Percentiles rank a stretch among this genome's conserved stretches.
These are phyloP conservation scores for Porites rus DNA, from an alignment of 92 coral and sea anemone genomes.

Conservation along the genomic window DNA sequence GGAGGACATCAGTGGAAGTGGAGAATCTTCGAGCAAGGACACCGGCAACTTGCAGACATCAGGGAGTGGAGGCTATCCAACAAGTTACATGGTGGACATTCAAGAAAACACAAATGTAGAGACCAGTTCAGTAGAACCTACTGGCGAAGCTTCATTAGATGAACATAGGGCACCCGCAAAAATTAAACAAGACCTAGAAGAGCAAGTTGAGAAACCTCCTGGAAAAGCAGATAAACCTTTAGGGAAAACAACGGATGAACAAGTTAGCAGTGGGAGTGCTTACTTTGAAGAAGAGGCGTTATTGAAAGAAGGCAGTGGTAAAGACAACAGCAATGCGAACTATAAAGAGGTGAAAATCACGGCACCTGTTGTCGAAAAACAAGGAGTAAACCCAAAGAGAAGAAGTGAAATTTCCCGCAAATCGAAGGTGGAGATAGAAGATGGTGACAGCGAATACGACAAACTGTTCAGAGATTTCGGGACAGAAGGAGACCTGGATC, in stretches of 20 bases:
- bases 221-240: background rate
- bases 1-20: slow-evolving; percentile 23
- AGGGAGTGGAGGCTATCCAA: slow-evolving; percentile 40
- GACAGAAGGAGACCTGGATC: slow-evolving; percentile 36
- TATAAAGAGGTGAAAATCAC: background rate
- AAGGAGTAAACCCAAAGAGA: background rate
- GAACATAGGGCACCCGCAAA: background rate
- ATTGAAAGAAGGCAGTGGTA: background rate
- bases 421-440: background rate
- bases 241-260: slow-evolving; percentile 1
- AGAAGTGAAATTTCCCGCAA: slow-evolving; percentile 29
- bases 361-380: slow-evolving; percentile 7
- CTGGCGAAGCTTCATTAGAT: background rate
- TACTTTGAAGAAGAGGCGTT: slow-evolving; percentile 3
- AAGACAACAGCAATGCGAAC: background rate
- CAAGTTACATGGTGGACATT: slow-evolving; percentile 42
- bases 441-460: slow-evolving; percentile 33
- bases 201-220: background rate
- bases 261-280: slow-evolving; percentile 29
- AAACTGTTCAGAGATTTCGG: slow-evolving; percentile 42
- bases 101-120: background rate
- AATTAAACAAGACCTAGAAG: background rate
- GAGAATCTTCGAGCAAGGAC: slow-evolving; percentile 16
- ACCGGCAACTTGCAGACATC: background rate
- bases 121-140: background rate